Evolutionary conservation across 2,888 invertebrate genomes (phyloP), one percentile per base, ranked within the genome.

Genomic region (Agrotis puta): DNA sequence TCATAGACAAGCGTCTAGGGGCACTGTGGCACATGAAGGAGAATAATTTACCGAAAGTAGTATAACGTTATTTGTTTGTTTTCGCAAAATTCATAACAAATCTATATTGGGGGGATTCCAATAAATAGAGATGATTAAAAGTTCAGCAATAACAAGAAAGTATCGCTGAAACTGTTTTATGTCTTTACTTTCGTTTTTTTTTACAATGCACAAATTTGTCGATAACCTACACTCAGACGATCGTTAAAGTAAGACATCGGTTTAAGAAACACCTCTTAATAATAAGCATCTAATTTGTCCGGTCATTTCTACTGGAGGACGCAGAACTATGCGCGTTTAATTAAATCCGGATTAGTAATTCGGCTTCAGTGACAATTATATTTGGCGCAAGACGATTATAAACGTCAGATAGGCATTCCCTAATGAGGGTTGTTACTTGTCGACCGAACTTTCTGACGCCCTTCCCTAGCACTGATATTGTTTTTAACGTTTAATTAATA

Each of bases 331-430:
- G 65, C 70, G 64, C 59, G 74, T 88, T 89, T 87, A 88, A 89
- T 89, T 89, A 89, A 86, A 87, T 82, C 82, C 72, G 82, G 84
- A 87, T 88, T 88, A 87, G 77, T 83, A 82, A 86, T 87, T 88
- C 82, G 76, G 77, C 76, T 74, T 81, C 76, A 69, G 70, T 80
- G 80, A 86, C 78, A 78, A 85, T 83, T 81, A 84, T 84, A 84
- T 86, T 84, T 79, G 84, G 70, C 74, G 79, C 69, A 70, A 76
- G 70, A 77, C 74, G 71, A 85, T 80, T 81, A 81, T 80, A 84
- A 86, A 87, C 68, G 83, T 80, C 78, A 79, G 84, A 77, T 81
- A 84, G 85, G 83, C 74, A 86, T 88, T 85, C 83, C 70, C 70
- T 87, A 88, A 88, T 88, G 87, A 86, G 84, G 82, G 85, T 88